These are phyloP conservation scores for Anoplius nigerrimus DNA, from an alignment of 2,888 invertebrate species.

Conservation along the genomic window DNA sequence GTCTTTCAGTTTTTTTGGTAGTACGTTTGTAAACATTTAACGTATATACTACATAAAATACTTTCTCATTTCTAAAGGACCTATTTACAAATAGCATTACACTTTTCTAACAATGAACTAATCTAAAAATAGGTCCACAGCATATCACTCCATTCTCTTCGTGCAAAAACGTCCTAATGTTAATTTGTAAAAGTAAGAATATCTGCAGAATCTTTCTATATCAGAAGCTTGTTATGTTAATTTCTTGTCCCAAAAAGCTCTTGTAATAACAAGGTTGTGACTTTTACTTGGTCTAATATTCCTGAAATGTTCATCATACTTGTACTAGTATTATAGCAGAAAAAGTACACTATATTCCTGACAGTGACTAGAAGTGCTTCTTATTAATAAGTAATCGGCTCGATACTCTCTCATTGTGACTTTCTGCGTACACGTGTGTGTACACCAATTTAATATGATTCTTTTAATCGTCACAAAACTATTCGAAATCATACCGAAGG, in stretches of 20 bases:
- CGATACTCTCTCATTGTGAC: neutral
- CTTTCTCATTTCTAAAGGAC: conserved; percentile 32
- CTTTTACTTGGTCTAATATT: neutral
- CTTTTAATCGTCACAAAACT: too few species aligned
- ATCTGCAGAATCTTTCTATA: conserved; percentile 1
- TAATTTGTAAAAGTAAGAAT: conserved; percentile 34
- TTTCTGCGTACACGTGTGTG: neutral
- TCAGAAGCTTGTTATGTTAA: conserved; percentile 7
- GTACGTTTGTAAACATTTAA: conserved; percentile 14
- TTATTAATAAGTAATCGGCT: conserved; percentile 2
- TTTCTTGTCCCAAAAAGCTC: neutral
- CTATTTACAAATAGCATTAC: conserved; percentile 50
- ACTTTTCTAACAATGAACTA: conserved; percentile 40
- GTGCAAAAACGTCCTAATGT: conserved; percentile 47
- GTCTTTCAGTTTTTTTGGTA: too few species aligned
- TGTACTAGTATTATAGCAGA: conserved; percentile 5
- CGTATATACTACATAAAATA: conserved; percentile 16
- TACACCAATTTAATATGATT: too few species aligned
- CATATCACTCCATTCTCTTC: conserved; percentile 43
- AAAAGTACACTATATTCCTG: neutral
- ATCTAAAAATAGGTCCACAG: conserved; percentile 50
- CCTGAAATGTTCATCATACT: neutral
- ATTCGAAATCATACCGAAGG: too few species aligned
- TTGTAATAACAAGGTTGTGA: neutral
- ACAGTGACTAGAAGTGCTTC: conserved; percentile 5